Conservation (phyloP, 2,888 invertebrate species). For the Blastobasis adustella region DNA sequence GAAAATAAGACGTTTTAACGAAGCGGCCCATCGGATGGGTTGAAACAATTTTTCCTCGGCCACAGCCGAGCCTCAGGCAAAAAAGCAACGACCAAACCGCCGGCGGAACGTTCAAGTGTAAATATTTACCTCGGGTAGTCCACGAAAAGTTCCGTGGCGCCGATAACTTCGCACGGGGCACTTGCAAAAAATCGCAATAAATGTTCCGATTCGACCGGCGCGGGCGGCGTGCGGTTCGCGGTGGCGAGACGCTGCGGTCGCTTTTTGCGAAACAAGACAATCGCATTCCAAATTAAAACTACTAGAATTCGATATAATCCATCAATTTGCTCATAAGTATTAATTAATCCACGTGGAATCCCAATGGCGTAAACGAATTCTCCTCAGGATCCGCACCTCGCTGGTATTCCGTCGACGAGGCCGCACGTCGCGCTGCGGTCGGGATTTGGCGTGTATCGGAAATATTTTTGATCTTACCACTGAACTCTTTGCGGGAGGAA, state of each 20-base stretch:
- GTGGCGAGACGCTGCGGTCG: not conserved
- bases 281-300: slow-evolving; percentile 13
- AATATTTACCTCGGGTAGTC: slow-evolving; percentile 57
- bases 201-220: slow-evolving; percentile 22
- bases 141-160: slow-evolving; percentile 57
- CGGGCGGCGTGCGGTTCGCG: not conserved
- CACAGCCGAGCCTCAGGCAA: slow-evolving; percentile 48
- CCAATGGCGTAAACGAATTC: too few relatives aligned
- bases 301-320: slow-evolving; percentile 48
- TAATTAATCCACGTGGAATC: too few relatives aligned
- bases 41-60: slow-evolving; percentile 45
- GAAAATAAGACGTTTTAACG: slow-evolving; percentile 32
- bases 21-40: slow-evolving; percentile 33
- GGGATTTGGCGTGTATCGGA: slow-evolving; percentile 56
- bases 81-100: slow-evolving; percentile 44
- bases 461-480: slow-evolving; percentile 58
- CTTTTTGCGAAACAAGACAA: slow-evolving; percentile 1
- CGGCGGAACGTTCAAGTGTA: slow-evolving; percentile 49
- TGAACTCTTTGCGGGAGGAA: slow-evolving; percentile 39
- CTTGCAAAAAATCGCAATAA: slow-evolving; percentile 45
- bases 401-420: slow-evolving; percentile 36
- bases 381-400: not conserved
- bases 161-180: slow-evolving; percentile 44
- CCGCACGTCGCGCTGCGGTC: slow-evolving; percentile 51
- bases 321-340: too few relatives aligned